Percentiles rank a stretch among this genome's conserved stretches.
Evolutionary conservation across 2,888 invertebrate species (phyloP).

Genomic region (Helobdella robusta): DNA sequence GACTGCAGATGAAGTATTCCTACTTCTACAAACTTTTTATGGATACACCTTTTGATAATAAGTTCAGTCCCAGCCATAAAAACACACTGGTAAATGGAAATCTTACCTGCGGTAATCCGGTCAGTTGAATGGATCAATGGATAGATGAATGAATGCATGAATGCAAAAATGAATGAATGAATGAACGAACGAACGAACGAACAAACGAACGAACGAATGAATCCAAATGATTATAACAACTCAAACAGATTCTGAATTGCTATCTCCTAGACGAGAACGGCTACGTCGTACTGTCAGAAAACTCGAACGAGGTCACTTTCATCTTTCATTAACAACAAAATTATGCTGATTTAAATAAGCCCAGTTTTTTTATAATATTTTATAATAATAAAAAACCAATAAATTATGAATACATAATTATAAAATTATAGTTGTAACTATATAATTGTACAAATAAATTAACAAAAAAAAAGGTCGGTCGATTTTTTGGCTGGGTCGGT

Average conservation of each 20-base stretch:
- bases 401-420: not conserved
- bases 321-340: not conserved
- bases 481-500: slow-evolving; percentile 86
- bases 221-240: too few species aligned
- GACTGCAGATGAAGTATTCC: slow-evolving; percentile 39
- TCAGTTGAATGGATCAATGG: slow-evolving; percentile 19
- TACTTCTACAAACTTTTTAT: slow-evolving; percentile 32
- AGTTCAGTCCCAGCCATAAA: slow-evolving; percentile 5
- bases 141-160: too few species aligned
- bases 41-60: slow-evolving; percentile 28
- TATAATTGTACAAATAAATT: not conserved
- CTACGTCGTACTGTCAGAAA: slow-evolving; percentile 80
- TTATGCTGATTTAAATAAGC: not conserved
- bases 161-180: too few species aligned
- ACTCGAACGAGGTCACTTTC: slow-evolving; percentile 58
- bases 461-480: slow-evolving; percentile 54
- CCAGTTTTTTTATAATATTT: not conserved
- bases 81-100: slow-evolving; percentile 18
- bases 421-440: not conserved
- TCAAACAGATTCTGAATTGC: slow-evolving; percentile 58
- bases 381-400: not conserved
- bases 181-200: too few species aligned
- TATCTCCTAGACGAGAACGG: slow-evolving; percentile 89
- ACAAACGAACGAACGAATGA: too few species aligned
- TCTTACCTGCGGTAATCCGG: slow-evolving; percentile 29